Evolutionary conservation across 2,888 invertebrate species (phyloP).

Genomic region (Drosophila pullipes): DNA sequence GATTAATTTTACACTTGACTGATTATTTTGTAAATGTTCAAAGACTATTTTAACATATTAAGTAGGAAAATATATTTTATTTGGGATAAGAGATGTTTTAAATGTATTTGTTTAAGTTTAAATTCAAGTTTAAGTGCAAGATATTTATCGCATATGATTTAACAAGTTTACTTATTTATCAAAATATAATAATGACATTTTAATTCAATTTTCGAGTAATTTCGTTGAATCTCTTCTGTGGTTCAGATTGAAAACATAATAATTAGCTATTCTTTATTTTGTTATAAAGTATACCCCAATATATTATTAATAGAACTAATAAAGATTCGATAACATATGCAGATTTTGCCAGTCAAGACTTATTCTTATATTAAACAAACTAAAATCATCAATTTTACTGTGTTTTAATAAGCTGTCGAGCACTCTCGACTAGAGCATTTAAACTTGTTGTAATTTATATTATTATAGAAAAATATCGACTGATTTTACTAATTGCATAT

Average conservation of each 20-base stretch:
- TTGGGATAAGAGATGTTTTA: not conserved
- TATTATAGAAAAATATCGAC: not conserved
- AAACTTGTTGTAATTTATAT: too few species aligned
- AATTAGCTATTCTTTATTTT: not conserved
- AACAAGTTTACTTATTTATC: rapidly evolving
- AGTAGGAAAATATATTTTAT: not conserved
- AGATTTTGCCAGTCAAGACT: not conserved
- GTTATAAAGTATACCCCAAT: not conserved
- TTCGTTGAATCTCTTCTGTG: not conserved
- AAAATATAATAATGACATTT: not conserved
- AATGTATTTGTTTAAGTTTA: rapidly evolving
- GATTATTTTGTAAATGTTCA: rapidly evolving
- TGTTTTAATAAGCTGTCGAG: rapidly evolving
- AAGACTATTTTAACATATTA: not conserved
- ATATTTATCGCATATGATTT: not conserved
- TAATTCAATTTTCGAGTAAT: not conserved
- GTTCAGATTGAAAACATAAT: not conserved
- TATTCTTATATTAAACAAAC: not conserved
- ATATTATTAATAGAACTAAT: not conserved
- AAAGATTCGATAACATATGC: not conserved
- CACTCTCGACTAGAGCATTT: not conserved
- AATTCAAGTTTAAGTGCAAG: rapidly evolving
- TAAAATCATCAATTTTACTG: not conserved
- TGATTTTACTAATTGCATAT: rapidly evolving
- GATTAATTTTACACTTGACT: rapidly evolving